Conservation (phyloP, 2,113 vertebrate species). For the Todiramphus chloris region DNA sequence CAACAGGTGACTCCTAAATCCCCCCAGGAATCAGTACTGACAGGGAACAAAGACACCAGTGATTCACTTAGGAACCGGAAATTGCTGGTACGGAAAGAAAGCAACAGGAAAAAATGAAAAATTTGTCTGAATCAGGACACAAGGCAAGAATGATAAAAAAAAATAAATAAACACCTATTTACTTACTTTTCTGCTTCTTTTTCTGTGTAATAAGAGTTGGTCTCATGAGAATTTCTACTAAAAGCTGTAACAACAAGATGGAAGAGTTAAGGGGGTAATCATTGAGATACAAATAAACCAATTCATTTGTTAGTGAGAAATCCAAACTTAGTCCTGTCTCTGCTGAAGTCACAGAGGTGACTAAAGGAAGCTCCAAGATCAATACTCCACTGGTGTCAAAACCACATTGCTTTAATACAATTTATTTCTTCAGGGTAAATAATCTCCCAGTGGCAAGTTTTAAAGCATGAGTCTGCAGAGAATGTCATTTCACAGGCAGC, state of each 20-base stretch:
- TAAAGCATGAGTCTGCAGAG: neutral
- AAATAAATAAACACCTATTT: neutral
- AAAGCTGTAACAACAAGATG: slow-evolving; percentile 79
- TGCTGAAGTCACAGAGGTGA: neutral
- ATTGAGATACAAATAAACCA: neutral
- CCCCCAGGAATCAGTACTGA: neutral
- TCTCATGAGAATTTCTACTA: slow-evolving; percentile 97
- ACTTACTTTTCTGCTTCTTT: slow-evolving; percentile 94
- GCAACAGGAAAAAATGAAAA: neutral
- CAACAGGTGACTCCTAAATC: slow-evolving; percentile 11
- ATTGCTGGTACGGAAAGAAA: neutral
- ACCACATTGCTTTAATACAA: neutral
- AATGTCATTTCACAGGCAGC: neutral
- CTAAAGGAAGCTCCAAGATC: neutral
- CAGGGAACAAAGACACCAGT: neutral
- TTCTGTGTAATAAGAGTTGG: slow-evolving; percentile 94
- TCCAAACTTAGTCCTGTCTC: neutral
- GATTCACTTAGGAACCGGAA: slow-evolving; percentile 13
- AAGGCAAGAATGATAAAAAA: neutral
- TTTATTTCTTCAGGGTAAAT: too few relatives aligned
- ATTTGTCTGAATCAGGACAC: neutral
- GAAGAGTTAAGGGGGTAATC: slow-evolving; percentile 12
- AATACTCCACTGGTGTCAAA: neutral
- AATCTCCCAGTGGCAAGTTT: neutral
- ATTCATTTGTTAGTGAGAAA: neutral